Evolutionary conservation across 1,140 invertebrate species (phyloP).

Genomic region (Zaprionus camerounensis): DNA sequence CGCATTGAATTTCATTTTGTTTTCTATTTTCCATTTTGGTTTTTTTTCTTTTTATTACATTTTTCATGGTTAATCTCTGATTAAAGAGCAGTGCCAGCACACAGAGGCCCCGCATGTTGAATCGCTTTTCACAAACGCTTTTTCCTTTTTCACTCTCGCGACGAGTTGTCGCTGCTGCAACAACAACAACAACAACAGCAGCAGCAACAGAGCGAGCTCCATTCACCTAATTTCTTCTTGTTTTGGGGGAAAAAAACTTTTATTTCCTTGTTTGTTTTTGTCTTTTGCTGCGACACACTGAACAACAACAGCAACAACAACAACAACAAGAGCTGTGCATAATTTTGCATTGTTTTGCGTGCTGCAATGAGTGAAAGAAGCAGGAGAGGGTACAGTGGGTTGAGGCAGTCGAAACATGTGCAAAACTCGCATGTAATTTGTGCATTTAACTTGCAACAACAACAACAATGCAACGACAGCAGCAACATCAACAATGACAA

Average conservation of each 20-base stretch:
- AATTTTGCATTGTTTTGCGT: constrained; percentile 49
- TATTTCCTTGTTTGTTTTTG: constrained; percentile 69
- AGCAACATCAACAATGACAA: constrained; percentile 20
- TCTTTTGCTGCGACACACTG: constrained; percentile 50
- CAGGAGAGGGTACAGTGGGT: background rate
- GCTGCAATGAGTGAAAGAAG: constrained; percentile 13
- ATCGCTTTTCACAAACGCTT: constrained; percentile 25
- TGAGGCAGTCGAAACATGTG: constrained; percentile 17
- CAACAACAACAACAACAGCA: constrained; percentile 12
- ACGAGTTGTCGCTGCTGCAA: constrained; percentile 6
- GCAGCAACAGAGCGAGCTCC: constrained; percentile 40
- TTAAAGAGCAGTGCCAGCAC: constrained; percentile 32
- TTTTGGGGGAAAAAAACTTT: constrained; percentile 58
- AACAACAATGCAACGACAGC: constrained; percentile 46
- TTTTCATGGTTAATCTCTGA: constrained; percentile 55
- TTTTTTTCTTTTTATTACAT: constrained; percentile 24
- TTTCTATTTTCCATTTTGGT: constrained; percentile 35
- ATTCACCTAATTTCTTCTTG: constrained; percentile 71
- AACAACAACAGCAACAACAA: constrained; percentile 44
- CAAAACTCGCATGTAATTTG: constrained; percentile 60
- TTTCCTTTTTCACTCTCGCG: constrained; percentile 23
- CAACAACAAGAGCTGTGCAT: constrained; percentile 30
- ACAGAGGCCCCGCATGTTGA: constrained; percentile 15
- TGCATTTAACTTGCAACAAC: constrained; percentile 68
- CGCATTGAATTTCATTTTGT: constrained; percentile 41